phyloP scores from a whole-genome alignment of 2,888 invertebrate species.

The Hirtodrosophila alboralis region DNA sequence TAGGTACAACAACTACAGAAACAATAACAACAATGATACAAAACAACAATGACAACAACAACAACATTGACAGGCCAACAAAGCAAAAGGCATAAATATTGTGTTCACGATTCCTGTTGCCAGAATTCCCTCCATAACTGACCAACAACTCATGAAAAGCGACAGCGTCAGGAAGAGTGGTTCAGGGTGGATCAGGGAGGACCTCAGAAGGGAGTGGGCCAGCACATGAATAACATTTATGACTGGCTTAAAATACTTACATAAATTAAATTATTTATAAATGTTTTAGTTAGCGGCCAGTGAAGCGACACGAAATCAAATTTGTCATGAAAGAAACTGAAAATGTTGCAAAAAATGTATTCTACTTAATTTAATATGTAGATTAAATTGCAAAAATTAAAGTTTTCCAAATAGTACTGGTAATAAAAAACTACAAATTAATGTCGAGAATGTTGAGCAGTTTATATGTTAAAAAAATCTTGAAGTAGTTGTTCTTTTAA shows the following conservation, averaged over 20 bases:
- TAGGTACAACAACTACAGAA: slow-evolving; percentile 41
- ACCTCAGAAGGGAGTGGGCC: background rate
- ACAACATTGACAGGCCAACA: slow-evolving; percentile 58
- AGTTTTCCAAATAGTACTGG: too few species aligned
- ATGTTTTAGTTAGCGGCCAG: slow-evolving; percentile 38
- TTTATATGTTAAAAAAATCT: too few species aligned
- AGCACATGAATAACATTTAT: slow-evolving; percentile 59
- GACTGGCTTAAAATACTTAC: slow-evolving; percentile 57
- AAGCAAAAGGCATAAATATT: slow-evolving; percentile 64
- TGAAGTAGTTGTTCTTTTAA: too few species aligned
- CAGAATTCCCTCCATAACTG: slow-evolving; percentile 24
- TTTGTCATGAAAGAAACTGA: slow-evolving; percentile 26
- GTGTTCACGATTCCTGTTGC: slow-evolving; percentile 38
- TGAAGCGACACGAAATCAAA: slow-evolving; percentile 28
- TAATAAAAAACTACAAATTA: too few species aligned
- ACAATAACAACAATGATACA: slow-evolving; percentile 33
- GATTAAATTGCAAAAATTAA: too few species aligned
- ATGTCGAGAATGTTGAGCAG: too few species aligned
- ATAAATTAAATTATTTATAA: slow-evolving; percentile 66
- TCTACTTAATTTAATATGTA: too few species aligned
- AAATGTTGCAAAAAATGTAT: slow-evolving; percentile 4
- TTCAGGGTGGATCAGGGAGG: background rate
- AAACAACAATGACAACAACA: slow-evolving; percentile 34
- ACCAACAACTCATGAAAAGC: slow-evolving; percentile 25
- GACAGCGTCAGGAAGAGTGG: slow-evolving; percentile 3